A percentile compares a stretch with the other conserved stretches of the same genome.
phyloP scores from a whole-genome alignment of 2,113 vertebrate genomes.

The Rallus limicola region DNA sequence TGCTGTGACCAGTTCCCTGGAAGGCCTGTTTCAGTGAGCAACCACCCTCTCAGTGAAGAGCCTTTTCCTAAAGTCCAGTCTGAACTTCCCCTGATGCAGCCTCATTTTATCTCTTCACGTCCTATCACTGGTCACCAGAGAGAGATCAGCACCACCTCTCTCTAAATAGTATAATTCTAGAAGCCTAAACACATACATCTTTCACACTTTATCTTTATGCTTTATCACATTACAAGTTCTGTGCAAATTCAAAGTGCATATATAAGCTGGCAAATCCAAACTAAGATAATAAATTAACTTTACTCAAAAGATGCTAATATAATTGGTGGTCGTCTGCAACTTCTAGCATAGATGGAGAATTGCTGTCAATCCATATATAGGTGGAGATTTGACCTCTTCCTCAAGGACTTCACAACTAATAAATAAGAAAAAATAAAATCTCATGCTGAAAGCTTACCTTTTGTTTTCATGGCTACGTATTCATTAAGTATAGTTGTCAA shows the following conservation, averaged over 20 bases:
- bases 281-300: background rate
- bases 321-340: background rate
- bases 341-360: background rate
- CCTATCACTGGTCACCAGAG: background rate
- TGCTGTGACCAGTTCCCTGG: too few species aligned
- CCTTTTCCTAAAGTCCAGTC: too few species aligned
- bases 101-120: background rate
- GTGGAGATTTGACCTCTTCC: background rate
- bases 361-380: background rate
- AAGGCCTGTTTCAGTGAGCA: too few species aligned
- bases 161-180: background rate
- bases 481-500: constrained; percentile 95
- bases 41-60: too few species aligned
- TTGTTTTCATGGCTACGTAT: constrained; percentile 92
- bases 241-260: background rate
- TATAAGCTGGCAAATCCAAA: background rate
- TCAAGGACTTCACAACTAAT: background rate
- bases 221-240: background rate
- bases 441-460: constrained; percentile 80
- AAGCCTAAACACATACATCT: background rate
- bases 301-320: background rate
- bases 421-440: background rate
- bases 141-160: background rate
- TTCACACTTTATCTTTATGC: background rate
- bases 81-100: background rate